These are phyloP conservation scores for Nymphalis polychloros DNA, from an alignment of 2,888 invertebrate genomes.

Conservation along the genomic window DNA sequence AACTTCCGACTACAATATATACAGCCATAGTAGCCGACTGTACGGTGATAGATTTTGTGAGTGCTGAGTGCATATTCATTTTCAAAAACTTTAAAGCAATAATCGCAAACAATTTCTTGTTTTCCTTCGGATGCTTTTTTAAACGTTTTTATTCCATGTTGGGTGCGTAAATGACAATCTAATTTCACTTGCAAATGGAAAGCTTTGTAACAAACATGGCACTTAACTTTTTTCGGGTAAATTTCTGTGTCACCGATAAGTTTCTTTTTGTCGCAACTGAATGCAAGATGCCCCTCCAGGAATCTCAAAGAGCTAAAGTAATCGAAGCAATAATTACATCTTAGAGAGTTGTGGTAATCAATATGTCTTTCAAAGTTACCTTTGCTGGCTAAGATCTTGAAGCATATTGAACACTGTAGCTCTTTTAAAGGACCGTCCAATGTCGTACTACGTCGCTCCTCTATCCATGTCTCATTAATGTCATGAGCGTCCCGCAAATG, in stretches of 20 bases:
- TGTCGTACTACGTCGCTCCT: constrained; percentile 57
- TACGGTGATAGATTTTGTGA: constrained; percentile 74
- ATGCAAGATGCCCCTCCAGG: constrained; percentile 73
- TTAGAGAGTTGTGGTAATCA: constrained; percentile 74
- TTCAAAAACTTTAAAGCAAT: constrained; percentile 74
- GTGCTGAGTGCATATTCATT: constrained; percentile 66
- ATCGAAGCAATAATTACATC: constrained; percentile 78
- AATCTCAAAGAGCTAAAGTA: constrained; percentile 71
- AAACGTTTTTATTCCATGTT: constrained; percentile 60
- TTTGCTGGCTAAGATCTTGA: constrained; percentile 71
- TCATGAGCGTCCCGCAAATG: constrained; percentile 69
- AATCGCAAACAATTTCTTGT: constrained; percentile 71
- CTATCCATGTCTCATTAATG: constrained; percentile 72
- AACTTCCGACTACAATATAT: constrained; percentile 78
- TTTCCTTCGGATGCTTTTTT: constrained; percentile 56
- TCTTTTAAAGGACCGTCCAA: constrained; percentile 67
- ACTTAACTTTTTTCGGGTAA: constrained; percentile 69
- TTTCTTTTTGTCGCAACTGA: constrained; percentile 71
- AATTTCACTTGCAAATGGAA: constrained; percentile 77
- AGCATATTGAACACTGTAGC: constrained; percentile 74
- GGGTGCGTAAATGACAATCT: constrained; percentile 72
- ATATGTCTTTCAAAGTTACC: constrained; percentile 77
- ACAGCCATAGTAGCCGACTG: constrained; percentile 73
- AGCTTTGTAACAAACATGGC: constrained; percentile 74
- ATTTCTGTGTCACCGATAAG: constrained; percentile 71